Evolutionary conservation across 2,888 invertebrate genomes (phyloP).

Genomic region (Koerneria pararmatus): DNA sequence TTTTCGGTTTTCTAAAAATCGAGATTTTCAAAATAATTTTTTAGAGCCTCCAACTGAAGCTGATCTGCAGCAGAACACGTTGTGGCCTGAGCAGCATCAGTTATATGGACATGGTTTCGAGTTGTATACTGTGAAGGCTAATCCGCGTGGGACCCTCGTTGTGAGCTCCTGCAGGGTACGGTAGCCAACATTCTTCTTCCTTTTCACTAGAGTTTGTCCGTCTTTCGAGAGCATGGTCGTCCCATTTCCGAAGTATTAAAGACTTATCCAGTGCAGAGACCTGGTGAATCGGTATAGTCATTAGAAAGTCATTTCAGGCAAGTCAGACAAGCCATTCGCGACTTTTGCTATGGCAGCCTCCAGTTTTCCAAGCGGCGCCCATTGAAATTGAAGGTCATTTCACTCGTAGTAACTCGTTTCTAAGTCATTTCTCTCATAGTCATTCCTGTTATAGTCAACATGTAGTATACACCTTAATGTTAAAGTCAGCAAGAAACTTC

Average conservation of each 20-base stretch:
- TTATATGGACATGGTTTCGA: constrained; percentile 93
- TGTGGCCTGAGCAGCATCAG: constrained; percentile 94
- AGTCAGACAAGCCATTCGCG: constrained; percentile 15
- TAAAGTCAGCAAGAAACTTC: too few species aligned
- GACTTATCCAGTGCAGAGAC: too few species aligned
- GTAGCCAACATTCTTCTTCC: not conserved
- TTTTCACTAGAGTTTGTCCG: not conserved
- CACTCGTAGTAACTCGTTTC: too few species aligned
- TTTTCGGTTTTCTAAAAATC: too few species aligned
- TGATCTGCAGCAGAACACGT: constrained; percentile 80
- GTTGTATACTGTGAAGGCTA: constrained; percentile 76
- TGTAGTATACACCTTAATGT: too few species aligned
- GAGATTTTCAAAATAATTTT: too few species aligned
- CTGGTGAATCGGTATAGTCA: too few species aligned
- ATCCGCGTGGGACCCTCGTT: constrained; percentile 71
- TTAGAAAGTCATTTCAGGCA: constrained; percentile 6
- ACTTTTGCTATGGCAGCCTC: constrained; percentile 15
- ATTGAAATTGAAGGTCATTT: constrained; percentile 8
- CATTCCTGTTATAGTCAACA: too few species aligned
- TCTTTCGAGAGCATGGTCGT: not conserved
- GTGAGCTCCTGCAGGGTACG: constrained; percentile 77
- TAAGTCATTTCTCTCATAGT: too few species aligned
- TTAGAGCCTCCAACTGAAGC: constrained; percentile 86
- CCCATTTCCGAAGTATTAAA: too few species aligned
- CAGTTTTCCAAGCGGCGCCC: constrained; percentile 2